Conservation (phyloP, 2,113 vertebrate species). For the Baryphthengus martii region DNA sequence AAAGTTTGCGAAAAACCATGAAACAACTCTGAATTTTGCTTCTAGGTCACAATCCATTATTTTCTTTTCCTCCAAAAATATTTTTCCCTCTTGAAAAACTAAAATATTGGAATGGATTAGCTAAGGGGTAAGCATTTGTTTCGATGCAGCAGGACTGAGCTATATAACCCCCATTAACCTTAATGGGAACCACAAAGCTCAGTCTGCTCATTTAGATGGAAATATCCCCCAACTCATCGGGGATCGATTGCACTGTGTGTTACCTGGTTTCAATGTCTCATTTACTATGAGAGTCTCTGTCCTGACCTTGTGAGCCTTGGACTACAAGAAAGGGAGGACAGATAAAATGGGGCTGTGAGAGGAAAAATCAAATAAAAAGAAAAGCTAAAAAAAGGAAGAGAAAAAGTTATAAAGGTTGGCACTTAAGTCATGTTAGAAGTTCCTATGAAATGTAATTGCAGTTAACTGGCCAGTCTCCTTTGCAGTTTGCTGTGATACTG, state of each 20-base stretch:
- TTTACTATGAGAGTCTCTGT: not conserved
- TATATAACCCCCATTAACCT: constrained; percentile 20
- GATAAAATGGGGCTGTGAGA: not conserved
- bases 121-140: not conserved
- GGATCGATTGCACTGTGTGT: not conserved
- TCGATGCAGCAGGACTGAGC: not conserved
- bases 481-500: not conserved
- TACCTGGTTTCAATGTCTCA: not conserved
- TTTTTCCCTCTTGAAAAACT: not conserved
- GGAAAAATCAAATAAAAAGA: not conserved
- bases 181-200: constrained; percentile 6
- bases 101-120: not conserved
- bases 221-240: not conserved
- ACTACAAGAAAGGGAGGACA: not conserved
- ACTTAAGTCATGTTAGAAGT: not conserved
- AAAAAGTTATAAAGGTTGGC: not conserved
- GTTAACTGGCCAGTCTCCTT: not conserved
- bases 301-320: not conserved
- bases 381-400: not conserved
- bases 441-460: not conserved
- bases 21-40: not conserved
- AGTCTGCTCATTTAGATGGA: constrained; percentile 26
- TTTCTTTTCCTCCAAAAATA: not conserved
- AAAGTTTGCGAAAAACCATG: not conserved
- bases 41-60: not conserved